A percentile compares a stretch with the other conserved stretches of the same genome.
phyloP scores from a whole-genome alignment of 2,888 invertebrate species.

The Trilocha varians region DNA sequence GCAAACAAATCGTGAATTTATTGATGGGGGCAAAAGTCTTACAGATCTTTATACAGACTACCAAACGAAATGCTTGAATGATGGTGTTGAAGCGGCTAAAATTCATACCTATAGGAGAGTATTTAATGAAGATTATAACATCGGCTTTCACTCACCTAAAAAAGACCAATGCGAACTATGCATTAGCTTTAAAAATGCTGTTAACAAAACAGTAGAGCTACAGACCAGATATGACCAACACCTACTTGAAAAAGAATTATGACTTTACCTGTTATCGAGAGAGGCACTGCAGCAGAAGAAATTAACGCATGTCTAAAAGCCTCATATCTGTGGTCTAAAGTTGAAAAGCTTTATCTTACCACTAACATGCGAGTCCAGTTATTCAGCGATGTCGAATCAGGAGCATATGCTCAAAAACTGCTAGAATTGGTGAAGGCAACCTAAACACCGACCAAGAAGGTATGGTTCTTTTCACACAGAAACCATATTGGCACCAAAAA shows the following conservation, averaged over 20 bases:
- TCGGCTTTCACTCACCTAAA: too few species aligned
- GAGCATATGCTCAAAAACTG: constrained; percentile 11
- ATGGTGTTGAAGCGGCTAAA: too few species aligned
- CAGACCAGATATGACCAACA: too few species aligned
- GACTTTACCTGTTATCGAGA: constrained; percentile 14
- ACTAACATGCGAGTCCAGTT: constrained; percentile 20
- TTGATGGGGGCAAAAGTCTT: constrained; percentile 5
- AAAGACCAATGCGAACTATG: too few species aligned
- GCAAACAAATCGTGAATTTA: constrained; percentile 1
- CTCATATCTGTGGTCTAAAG: constrained; percentile 12
- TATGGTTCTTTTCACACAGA: constrained; percentile 15
- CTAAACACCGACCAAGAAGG: constrained; percentile 16
- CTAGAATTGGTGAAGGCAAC: constrained; percentile 17
- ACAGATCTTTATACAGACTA: constrained; percentile 3
- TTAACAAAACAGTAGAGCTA: too few species aligned
- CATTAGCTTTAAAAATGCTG: too few species aligned
- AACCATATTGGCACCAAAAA: constrained; percentile 20
- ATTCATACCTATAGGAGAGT: too few species aligned
- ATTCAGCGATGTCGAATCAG: constrained; percentile 16
- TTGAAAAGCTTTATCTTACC: constrained; percentile 18
- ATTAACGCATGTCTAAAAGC: constrained; percentile 20
- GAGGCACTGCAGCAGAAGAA: constrained; percentile 20
- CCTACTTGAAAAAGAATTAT: too few species aligned
- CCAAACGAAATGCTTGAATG: too few species aligned
- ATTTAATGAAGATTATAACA: too few species aligned